These are phyloP conservation scores for Garrulus glandarius DNA, from an alignment of 2,797 vertebrate species.

Conservation along the genomic window DNA sequence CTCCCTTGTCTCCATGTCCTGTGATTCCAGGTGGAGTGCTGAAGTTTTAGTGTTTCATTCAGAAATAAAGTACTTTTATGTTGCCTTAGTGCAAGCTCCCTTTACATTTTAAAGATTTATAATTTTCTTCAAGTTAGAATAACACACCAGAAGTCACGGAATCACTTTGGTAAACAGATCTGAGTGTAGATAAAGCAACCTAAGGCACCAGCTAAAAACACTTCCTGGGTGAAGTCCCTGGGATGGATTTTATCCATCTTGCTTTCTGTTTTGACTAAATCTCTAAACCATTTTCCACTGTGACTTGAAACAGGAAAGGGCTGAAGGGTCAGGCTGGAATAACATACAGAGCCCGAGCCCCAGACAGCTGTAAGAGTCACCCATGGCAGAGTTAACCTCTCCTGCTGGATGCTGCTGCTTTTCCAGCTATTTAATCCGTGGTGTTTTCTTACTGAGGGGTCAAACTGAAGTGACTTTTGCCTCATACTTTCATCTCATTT, in stretches of 20 bases:
- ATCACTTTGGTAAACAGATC: neutral
- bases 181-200: neutral
- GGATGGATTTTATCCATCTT: neutral
- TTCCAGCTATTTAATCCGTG: neutral
- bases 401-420: neutral
- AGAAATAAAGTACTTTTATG: neutral
- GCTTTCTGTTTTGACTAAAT: constrained; percentile 12
- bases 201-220: neutral
- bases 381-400: neutral
- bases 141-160: neutral
- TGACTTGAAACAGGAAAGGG: neutral
- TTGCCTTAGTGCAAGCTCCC: neutral
- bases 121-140: neutral
- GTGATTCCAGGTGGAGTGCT: neutral
- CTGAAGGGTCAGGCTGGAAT: constrained; percentile 16
- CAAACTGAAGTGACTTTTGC: constrained; percentile 16
- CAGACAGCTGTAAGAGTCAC: constrained; percentile 1
- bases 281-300: neutral
- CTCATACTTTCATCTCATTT: neutral
- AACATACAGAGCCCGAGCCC: neutral
- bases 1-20: neutral
- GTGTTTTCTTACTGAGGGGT: constrained; percentile 21
- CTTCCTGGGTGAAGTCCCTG: neutral
- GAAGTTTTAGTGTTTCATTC: neutral
- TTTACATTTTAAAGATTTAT: neutral